Evolutionary conservation across 2,113 vertebrate species (phyloP), one percentile per base, ranked within the genome.

Genomic region (Tretioscincus oriximinensis): DNA sequence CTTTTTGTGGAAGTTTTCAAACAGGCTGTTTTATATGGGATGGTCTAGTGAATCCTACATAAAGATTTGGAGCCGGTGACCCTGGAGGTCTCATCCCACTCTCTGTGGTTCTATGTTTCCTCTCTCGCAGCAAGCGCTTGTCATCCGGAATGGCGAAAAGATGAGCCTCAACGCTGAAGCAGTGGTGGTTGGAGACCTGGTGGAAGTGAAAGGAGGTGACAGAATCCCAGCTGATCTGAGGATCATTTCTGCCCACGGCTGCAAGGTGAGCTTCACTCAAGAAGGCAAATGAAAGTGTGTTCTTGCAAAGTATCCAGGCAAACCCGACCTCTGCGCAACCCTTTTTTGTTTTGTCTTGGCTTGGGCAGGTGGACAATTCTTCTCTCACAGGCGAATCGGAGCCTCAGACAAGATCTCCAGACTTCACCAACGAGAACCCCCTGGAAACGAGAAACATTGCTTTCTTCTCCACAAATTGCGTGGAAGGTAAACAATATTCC

Each of bases 161-260:
- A 93, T 95, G 76, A 96, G 95, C 93, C 95, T 99, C 82, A 99
- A 99, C 3, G 98, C 98, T 0, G 97, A 99, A 88, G 95, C 96
- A 0, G 98, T 99, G 28, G 98, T 97, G 1, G 95, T 97, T 1
- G 98, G 98, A 24, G 98, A 99, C 80, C 91, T 99, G 16, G 98
- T 99, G 80, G 98, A 99, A 85, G 97, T 99, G 68, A 99, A 99
- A 76, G 98, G 98, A 20, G 98, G 98, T 26, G 98, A 99, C 92
- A 92, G 98, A 87, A 98, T 99, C 90, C 98, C 98, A 2, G 98
- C 98, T 0, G 98, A 99, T 86, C 94, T 99, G 91, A 86, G 98
- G 29, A 97, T 99, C 81, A 98, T 99, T 83, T 99, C 98, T 45
- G 97, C 98, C 3, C 96, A 97, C 21, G 98, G 98, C 80, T 99